phyloP scores from a whole-genome alignment of 2,797 vertebrate species.

The Menidia menidia region DNA sequence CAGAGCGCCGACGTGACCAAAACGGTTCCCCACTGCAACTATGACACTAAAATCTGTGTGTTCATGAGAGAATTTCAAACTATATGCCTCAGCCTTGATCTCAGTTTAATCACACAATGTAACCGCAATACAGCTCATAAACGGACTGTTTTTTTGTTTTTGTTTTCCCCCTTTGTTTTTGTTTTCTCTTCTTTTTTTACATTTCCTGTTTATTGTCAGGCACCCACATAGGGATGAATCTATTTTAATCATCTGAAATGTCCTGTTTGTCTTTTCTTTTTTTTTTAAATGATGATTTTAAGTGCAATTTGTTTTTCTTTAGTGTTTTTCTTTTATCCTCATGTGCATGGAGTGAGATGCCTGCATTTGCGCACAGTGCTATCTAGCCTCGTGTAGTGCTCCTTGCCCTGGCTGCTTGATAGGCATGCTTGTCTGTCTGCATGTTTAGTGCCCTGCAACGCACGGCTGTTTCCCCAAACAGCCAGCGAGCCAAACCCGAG shows the following conservation, averaged over 20 bases:
- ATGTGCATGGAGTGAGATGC: constrained; percentile 64
- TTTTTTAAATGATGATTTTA: constrained; percentile 39
- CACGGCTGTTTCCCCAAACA: constrained; percentile 52
- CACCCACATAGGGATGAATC: constrained; percentile 26
- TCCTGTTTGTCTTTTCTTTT: constrained; percentile 25
- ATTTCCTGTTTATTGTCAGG: constrained; percentile 34
- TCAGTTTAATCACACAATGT: constrained; percentile 27
- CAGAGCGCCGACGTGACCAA: constrained; percentile 21
- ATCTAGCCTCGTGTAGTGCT: constrained; percentile 55
- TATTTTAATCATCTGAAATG: constrained; percentile 33
- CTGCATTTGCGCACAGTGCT: constrained; percentile 55
- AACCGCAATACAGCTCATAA: constrained; percentile 41
- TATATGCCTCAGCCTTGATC: constrained; percentile 38
- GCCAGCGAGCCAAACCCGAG: constrained; percentile 61
- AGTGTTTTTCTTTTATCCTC: constrained; percentile 26
- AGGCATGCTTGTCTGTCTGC: constrained; percentile 60
- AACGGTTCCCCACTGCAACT: constrained; percentile 30
- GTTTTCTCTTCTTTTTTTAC: neutral
- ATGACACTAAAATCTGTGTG: constrained; percentile 22
- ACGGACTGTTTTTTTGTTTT: constrained; percentile 25
- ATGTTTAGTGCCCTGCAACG: constrained; percentile 62
- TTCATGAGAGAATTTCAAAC: constrained; percentile 26
- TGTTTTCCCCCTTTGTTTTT: neutral
- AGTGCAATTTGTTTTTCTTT: constrained; percentile 66
- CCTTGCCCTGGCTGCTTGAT: constrained; percentile 44